Percentiles rank a stretch among this genome's conserved stretches.
phyloP scores from a whole-genome alignment of 2,888 invertebrate species.

The Cepaea hortensis region DNA sequence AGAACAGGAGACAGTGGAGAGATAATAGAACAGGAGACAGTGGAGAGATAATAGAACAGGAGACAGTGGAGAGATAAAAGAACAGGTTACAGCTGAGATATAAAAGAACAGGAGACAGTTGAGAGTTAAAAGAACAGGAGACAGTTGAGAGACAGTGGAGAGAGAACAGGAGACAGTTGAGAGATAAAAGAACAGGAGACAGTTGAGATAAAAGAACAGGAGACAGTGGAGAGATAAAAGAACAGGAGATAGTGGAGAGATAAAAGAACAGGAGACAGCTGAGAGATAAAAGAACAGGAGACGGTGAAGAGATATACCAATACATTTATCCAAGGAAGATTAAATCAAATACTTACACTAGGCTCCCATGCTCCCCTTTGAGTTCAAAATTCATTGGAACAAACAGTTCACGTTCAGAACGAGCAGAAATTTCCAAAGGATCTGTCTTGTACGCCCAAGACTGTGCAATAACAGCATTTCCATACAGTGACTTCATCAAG shows the following conservation, averaged over 20 bases:
- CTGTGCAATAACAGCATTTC: slow-evolving; percentile 62
- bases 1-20: too few relatives aligned
- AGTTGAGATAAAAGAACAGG: too few relatives aligned
- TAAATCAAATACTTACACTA: slow-evolving; percentile 64
- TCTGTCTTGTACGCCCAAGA: slow-evolving; percentile 54
- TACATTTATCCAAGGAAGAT: background rate
- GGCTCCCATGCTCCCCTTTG: slow-evolving; percentile 47
- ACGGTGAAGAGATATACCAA: background rate
- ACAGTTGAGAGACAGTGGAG: too few relatives aligned
- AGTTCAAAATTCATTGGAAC: slow-evolving; percentile 47
- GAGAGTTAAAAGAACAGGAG: too few relatives aligned
- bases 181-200: background rate
- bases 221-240: too few relatives aligned
- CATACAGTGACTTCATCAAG: slow-evolving; percentile 64
- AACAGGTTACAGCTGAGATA: too few relatives aligned
- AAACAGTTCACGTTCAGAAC: slow-evolving; percentile 50
- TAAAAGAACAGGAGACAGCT: too few relatives aligned
- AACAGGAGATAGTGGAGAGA: too few relatives aligned
- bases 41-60: background rate
- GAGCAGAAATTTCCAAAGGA: slow-evolving; percentile 58
- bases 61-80: background rate
- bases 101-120: too few relatives aligned
- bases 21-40: too few relatives aligned
- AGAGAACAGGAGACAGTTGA: background rate
- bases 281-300: background rate